Base-by-base conservation (phyloP, 1,140 invertebrate species). In the Propsilocerus akamusi region DNA sequence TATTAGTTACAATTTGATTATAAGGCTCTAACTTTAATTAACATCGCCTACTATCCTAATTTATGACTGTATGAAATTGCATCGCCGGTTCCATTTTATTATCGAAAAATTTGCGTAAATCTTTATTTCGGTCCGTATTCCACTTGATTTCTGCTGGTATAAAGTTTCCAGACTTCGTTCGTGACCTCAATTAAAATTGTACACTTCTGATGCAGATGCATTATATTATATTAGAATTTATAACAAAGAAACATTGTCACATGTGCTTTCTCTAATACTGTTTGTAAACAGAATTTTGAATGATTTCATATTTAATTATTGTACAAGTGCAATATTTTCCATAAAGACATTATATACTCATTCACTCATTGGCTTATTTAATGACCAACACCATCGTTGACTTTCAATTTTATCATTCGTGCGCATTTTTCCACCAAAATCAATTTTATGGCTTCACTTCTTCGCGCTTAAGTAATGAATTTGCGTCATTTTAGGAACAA, bases 401-500 rank as follows among this genome's bases (percentile, higher is more conserved):
- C 28, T 30, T 30, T 30, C 28, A 30, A 30, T 30, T 30, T 11
- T n/a, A n/a, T n/a, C 22, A 23, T 49, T 28, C 24, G 12, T 41
- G 14, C 12, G 20, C 23, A 34, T 17, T 46, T 7, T 12, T 48
- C 17, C 12, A 50, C 22, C n/a, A 26, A 30, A 46, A 48, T 52
- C 6, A 20, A 24, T 48, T 26, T 24, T 11, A 24, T 20, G 22
- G 12, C 11, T 37, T 24, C 11, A 25, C 17, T 51, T 48, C 5
- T 34, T 51, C 37, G 46, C 26, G 28, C 25, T 53, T 50, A 34
- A 32, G 41, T 5, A 32, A 3, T 26, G 23, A 46, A 51, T 60
- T 56, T 59, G 8, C 55, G 59, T 54, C 50, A 56, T 72, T 72
- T n/a, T 69, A 91, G 87, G 76, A 91, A 86, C 60, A 88, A 91